Evolutionary conservation across 2,888 invertebrate species (phyloP).

Genomic region (Mermis nigrescens): DNA sequence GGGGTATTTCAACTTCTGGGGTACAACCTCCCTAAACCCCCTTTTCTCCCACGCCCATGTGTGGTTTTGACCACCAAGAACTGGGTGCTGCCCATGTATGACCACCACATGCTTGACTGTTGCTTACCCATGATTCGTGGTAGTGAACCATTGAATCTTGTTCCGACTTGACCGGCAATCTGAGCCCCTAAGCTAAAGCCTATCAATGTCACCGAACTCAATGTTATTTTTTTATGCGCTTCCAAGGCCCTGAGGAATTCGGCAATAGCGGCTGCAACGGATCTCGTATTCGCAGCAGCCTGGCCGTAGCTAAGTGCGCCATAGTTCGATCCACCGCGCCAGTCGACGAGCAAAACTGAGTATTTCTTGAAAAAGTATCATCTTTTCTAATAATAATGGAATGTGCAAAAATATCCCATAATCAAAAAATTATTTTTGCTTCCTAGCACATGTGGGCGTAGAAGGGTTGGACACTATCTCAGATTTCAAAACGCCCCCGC

Average conservation of each 20-base stretch:
- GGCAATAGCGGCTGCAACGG: not conserved
- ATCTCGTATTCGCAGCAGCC: not conserved
- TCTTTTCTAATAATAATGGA: too few species aligned
- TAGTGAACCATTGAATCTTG: not conserved
- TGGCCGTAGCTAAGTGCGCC: slow-evolving; percentile 21
- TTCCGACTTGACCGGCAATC: not conserved
- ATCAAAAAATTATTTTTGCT: not conserved
- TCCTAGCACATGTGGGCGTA: too few species aligned
- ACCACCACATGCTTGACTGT: too few species aligned
- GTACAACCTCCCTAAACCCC: too few species aligned
- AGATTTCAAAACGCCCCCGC: too few species aligned
- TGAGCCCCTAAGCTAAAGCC: not conserved
- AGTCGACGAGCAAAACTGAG: not conserved
- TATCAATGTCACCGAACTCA: not conserved
- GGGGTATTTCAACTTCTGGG: too few species aligned
- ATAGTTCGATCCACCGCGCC: not conserved
- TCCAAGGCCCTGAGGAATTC: not conserved
- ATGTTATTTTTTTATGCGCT: not conserved
- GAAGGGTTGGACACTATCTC: too few species aligned
- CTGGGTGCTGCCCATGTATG: too few species aligned
- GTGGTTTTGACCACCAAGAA: too few species aligned
- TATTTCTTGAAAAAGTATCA: not conserved
- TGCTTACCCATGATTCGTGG: not conserved
- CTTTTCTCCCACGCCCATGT: too few species aligned
- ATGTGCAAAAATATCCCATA: not conserved